These are phyloP conservation scores for Zaprionus ornatus DNA, from an alignment of 1,140 invertebrate genomes.

Conservation along the genomic window DNA sequence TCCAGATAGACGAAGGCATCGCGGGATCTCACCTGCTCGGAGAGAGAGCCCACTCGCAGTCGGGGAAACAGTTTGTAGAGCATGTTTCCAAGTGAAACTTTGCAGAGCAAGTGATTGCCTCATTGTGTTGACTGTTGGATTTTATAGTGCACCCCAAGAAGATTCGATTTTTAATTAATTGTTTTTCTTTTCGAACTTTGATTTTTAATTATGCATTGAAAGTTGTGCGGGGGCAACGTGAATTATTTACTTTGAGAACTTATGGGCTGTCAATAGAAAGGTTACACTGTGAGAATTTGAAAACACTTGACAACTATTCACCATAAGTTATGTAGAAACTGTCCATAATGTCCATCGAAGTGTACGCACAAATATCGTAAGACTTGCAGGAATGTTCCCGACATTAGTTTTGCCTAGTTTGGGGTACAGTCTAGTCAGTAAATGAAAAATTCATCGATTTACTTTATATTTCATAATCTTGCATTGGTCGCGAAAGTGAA, in stretches of 20 bases:
- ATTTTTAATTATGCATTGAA: slow-evolving; percentile 14
- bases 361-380: background rate
- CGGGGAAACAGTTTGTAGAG: slow-evolving; percentile 40
- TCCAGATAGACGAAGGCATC: slow-evolving; percentile 57
- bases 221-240: slow-evolving; percentile 3
- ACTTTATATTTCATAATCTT: background rate
- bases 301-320: background rate
- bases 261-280: background rate
- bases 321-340: background rate
- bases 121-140: background rate
- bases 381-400: too few relatives aligned
- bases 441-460: background rate
- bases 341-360: background rate
- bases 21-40: slow-evolving; percentile 28
- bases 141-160: slow-evolving; percentile 18
- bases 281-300: background rate
- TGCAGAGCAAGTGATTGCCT: background rate
- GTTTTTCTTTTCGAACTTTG: slow-evolving; percentile 8
- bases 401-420: background rate
- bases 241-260: slow-evolving; percentile 38
- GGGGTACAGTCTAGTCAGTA: background rate
- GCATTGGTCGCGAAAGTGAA: background rate
- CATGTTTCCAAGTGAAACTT: slow-evolving; percentile 28
- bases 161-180: slow-evolving; percentile 4
- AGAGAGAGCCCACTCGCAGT: slow-evolving; percentile 7